Base-by-base conservation (phyloP, 2,797 vertebrate genomes). In the Sebastes itinus region DNA sequence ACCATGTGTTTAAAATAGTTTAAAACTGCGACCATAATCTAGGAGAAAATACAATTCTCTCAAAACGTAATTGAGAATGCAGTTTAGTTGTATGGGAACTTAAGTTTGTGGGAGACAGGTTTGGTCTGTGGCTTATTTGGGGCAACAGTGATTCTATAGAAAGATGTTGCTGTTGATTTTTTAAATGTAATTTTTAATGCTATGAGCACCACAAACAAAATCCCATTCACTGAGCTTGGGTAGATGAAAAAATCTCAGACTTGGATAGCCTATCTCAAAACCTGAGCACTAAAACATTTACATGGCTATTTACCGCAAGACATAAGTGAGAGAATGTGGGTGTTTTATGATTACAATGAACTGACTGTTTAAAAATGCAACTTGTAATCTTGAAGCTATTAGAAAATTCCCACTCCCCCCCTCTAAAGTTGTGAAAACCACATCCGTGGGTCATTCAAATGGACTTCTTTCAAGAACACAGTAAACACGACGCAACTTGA, bases 321-420 rank as follows among this genome's bases (percentile, higher is more conserved):
- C n/a, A 2, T 42, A 14, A 14, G 35, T 71, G 59, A 56, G 13
- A 33, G 59, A 60, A 42, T 67, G 14, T 60, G 14, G 18, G 14
- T 52, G 55, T 75, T 75, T 46, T 52, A 30, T 75, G 52, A 65
- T 42, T 46, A 46, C 63, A 65, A 65, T 49, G 64, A 67, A 60
- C 7, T 61, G 38, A 11, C 11, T 18, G 10, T 25, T 76, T 27
- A 23, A 38, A 58, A 46, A 71, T 60, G 67, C 35, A 68, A 68
- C 28, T 33, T 35, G 18, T 14, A 77, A 77, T 61, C 65, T 16
- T n/a, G 3, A 68, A 35, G 28, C 32, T 18, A 65, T 67, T 38
- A 38, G 32, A 73, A 68, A 54, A 61, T 9, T 28, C 42, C 4
- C 5, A 59, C 27, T 27, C 58, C 22, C 54, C 16, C n/a, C 20